phyloP scores from a whole-genome alignment of 2,888 invertebrate species.

The Lordiphosa andalusiaca region DNA sequence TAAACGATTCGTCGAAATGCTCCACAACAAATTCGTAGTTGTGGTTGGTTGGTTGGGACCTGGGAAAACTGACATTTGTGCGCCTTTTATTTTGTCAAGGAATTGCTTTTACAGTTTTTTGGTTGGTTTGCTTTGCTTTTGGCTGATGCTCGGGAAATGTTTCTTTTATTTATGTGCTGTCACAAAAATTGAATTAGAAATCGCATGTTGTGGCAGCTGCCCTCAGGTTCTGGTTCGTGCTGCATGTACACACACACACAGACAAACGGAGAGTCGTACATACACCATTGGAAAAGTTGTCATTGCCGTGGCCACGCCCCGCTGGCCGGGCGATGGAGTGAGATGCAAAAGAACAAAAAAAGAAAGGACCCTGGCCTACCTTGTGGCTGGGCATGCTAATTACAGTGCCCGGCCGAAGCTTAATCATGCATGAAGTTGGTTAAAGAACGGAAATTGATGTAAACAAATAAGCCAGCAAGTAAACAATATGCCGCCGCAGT shows the following conservation, averaged over 20 bases:
- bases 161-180: slow-evolving; percentile 70
- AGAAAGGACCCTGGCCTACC: too few species aligned
- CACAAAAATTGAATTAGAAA: slow-evolving; percentile 72
- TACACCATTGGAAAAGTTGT: neutral
- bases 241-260: neutral
- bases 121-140: slow-evolving; percentile 58
- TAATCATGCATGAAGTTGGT: too few species aligned
- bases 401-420: too few species aligned
- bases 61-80: slow-evolving; percentile 72
- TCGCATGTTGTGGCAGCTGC: slow-evolving; percentile 61
- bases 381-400: too few species aligned
- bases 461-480: too few species aligned
- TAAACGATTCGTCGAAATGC: slow-evolving; percentile 68
- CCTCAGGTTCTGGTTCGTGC: slow-evolving; percentile 24
- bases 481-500: too few species aligned
- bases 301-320: slow-evolving; percentile 3
- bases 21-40: slow-evolving; percentile 41
- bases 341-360: too few species aligned
- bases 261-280: neutral
- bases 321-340: neutral
- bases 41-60: slow-evolving; percentile 28
- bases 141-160: slow-evolving; percentile 50
- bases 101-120: slow-evolving; percentile 69
- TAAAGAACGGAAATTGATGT: too few species aligned
- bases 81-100: slow-evolving; percentile 64